Conservation (phyloP, 2,888 invertebrate genomes). For the Drosophila histrio region DNA sequence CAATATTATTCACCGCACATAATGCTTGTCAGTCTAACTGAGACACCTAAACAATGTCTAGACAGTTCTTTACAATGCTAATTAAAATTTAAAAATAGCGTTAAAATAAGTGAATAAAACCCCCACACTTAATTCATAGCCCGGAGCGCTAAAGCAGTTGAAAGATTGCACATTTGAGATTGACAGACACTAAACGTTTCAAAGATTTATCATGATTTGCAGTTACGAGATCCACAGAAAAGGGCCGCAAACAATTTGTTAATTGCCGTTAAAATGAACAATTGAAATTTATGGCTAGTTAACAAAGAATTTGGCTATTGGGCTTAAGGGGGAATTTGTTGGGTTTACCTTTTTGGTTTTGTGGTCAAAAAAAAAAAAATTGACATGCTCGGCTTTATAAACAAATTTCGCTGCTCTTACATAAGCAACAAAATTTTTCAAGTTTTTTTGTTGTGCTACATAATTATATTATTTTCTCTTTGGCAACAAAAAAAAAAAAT, state of each 20-base stretch:
- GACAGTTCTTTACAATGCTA: background rate
- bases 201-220: conserved; percentile 33
- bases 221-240: conserved; percentile 26
- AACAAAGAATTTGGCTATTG: conserved; percentile 55
- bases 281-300: conserved; percentile 41
- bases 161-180: conserved; percentile 44
- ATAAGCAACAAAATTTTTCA: conserved; percentile 41
- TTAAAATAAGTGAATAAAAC: conserved; percentile 2
- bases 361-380: conserved; percentile 18
- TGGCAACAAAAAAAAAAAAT: conserved; percentile 26
- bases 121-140: conserved; percentile 2
- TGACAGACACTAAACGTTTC: conserved; percentile 26
- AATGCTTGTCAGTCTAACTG: background rate
- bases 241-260: conserved; percentile 22
- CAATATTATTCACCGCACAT: background rate
- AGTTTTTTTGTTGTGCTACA: conserved; percentile 45
- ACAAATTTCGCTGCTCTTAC: conserved; percentile 51
- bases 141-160: conserved; percentile 2
- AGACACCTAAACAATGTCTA: background rate
- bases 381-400: conserved; percentile 43
- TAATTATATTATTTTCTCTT: conserved; percentile 61
- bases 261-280: conserved; percentile 23
- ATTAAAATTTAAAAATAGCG: conserved; percentile 6
- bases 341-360: conserved; percentile 22
- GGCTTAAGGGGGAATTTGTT: conserved; percentile 36